Evolutionary conservation across 2,888 invertebrate genomes (phyloP), one percentile per base, ranked within the genome.

Genomic region (Oscheius sp.): DNA sequence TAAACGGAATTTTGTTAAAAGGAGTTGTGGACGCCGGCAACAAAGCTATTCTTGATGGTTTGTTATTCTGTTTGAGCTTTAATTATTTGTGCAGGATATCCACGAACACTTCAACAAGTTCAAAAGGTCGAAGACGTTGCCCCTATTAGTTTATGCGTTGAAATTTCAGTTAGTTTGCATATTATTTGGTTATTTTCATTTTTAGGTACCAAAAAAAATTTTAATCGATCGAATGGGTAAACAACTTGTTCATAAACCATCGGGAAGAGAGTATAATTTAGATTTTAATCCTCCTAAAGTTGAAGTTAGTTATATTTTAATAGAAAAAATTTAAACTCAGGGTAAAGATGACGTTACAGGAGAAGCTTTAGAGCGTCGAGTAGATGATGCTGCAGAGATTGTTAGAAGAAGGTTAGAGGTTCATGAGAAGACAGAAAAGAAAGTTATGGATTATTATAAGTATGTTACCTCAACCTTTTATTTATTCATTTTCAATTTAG

Each of bases 251-350:
- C 97, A 97, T 87, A 90, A 91, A 20, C 73, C 91, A 0, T 95
- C 94, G 87, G 97, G 97, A 1, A 91, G 80, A 65, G 72, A 76
- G 33, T 82, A 98, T 87, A 96, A 97, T 87, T 94, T 94, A 86
- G 94, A 95, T 87, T 96, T 96, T 87, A 92, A 93, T 83, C 97
- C 97, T 33, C 97, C 97, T 0, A 94, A 92, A 64, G 68, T 71
- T 36, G 74, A 74, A 88, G 74, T n/a, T n/a, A 36, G 2, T 47
- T 30, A n/a, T 17, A 26, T 28, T 5, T 2, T 12, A 20, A 30
- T 8, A 38, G 26, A 30, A 38, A 9, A 17, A 12, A n/a, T 5
- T 57, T 4, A 24, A 20, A 8, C 59, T 59, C 36, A 73, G 90
- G 95, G 96, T 94, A 93, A 77, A 59, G 84, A 84, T 69, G 84